Evolutionary conservation across 2,113 vertebrate genomes (phyloP).

Genomic region (Megaleporinus macrocephalus): DNA sequence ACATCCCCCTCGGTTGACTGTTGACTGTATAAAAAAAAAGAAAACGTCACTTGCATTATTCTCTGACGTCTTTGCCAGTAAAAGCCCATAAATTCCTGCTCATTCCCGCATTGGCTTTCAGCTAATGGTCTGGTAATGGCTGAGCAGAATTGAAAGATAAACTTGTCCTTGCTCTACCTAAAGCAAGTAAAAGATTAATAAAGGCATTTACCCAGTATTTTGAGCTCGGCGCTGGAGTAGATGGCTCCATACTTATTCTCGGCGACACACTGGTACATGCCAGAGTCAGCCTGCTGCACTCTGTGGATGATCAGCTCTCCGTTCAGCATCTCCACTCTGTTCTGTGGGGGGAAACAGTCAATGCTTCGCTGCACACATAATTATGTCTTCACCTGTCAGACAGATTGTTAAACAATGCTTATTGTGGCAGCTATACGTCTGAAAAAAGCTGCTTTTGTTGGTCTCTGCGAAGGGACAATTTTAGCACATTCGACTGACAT

Average conservation of each 20-base stretch:
- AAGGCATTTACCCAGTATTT: slow-evolving; percentile 85
- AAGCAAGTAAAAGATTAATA: background rate
- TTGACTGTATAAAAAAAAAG: background rate
- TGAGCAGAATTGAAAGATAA: slow-evolving; percentile 5
- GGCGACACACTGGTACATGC: slow-evolving; percentile 96
- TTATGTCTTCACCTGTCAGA: slow-evolving; percentile 27
- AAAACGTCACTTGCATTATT: background rate
- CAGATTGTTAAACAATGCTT: background rate
- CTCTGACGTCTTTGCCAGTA: slow-evolving; percentile 23
- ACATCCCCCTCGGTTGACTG: background rate
- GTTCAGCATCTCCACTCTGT: slow-evolving; percentile 84
- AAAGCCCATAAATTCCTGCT: slow-evolving; percentile 9
- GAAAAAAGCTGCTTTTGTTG: no score
- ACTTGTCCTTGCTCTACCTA: slow-evolving; percentile 11
- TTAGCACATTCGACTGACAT: background rate
- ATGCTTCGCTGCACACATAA: slow-evolving; percentile 1
- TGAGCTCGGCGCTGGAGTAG: slow-evolving; percentile 88
- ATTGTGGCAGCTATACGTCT: background rate
- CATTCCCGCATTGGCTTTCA: slow-evolving; percentile 17
- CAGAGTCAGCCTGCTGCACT: slow-evolving; percentile 88
- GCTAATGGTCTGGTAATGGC: slow-evolving; percentile 22
- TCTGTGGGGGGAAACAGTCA: slow-evolving; percentile 78
- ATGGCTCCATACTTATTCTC: slow-evolving; percentile 91
- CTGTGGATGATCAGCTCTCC: slow-evolving; percentile 85
- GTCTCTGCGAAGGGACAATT: background rate